Evolutionary conservation across 1,140 invertebrate genomes (phyloP).

Genomic region (Pseudomyrmex cubaensis): DNA sequence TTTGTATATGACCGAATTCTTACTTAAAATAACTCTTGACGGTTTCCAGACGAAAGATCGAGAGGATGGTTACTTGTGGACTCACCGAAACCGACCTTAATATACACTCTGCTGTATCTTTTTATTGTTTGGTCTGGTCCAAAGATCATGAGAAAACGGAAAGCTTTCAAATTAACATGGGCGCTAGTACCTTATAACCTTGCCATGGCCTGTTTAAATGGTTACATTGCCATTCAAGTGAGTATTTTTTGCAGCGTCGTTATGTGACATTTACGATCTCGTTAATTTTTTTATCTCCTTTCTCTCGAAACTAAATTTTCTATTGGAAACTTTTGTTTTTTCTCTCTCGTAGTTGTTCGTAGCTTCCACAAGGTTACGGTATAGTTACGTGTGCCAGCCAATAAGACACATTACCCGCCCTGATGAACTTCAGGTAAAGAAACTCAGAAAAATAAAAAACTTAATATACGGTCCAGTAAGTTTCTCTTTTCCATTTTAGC

Average conservation of each 20-base stretch:
- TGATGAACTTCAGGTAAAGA: slow-evolving; percentile 92
- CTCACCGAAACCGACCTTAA: slow-evolving; percentile 91
- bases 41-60: slow-evolving; percentile 90
- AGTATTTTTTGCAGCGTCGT: background rate
- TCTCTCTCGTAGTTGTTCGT: slow-evolving; percentile 88
- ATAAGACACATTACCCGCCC: slow-evolving; percentile 92
- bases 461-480: background rate
- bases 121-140: slow-evolving; percentile 93
- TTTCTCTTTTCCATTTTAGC: slow-evolving; percentile 1
- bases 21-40: background rate
- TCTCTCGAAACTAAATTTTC: too few relatives aligned
- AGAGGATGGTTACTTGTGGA: slow-evolving; percentile 95
- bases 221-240: slow-evolving; percentile 93
- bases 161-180: slow-evolving; percentile 92
- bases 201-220: slow-evolving; percentile 93
- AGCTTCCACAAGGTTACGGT: slow-evolving; percentile 91
- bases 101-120: slow-evolving; percentile 92
- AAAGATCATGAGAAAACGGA: slow-evolving; percentile 92
- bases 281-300: too few relatives aligned
- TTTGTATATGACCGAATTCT: background rate
- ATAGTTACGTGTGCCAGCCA: slow-evolving; percentile 96
- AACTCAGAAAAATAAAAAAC: background rate
- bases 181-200: slow-evolving; percentile 95
- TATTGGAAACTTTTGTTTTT: background rate
- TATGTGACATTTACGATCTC: too few relatives aligned